Evolutionary conservation across 2,113 vertebrate species (phyloP).

Genomic region (Gopherus flavomarginatus): DNA sequence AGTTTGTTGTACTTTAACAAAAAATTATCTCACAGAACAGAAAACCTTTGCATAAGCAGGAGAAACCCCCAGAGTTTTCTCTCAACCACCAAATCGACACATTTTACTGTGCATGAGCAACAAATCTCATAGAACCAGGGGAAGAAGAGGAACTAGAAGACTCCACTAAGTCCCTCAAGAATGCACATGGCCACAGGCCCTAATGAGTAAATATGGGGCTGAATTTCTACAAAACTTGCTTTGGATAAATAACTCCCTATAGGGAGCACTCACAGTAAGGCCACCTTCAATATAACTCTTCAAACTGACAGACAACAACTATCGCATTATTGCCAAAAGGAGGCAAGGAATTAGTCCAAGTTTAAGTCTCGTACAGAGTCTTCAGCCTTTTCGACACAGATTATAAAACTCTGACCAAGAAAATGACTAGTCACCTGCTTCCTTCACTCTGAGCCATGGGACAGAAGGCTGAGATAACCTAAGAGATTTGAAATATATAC

Average conservation of each 20-base stretch:
- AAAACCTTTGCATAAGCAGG: not conserved
- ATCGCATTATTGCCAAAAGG: not conserved
- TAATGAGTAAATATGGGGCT: not conserved
- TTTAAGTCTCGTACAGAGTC: not conserved
- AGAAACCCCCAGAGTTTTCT: not conserved
- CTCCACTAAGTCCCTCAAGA: not conserved
- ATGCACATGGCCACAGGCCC: not conserved
- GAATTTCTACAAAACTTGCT: not conserved
- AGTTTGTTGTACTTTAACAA: not conserved
- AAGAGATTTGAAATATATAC: not conserved
- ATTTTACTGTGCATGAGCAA: not conserved
- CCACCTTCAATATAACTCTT: not conserved
- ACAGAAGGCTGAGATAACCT: not conserved
- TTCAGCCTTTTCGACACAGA: conserved; percentile 19
- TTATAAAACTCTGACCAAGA: not conserved
- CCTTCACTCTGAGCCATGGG: not conserved
- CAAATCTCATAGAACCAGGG: not conserved
- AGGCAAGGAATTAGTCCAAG: conserved; percentile 14
- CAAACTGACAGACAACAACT: not conserved
- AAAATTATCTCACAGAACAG: not conserved
- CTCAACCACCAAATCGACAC: not conserved
- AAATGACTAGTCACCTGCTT: not conserved
- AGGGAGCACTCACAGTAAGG: not conserved
- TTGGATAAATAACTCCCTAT: not conserved
- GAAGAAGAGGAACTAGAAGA: not conserved